Percentiles rank a stretch among this genome's conserved stretches.
These are phyloP conservation scores for Gymnobelideus leadbeateri DNA, from an alignment of 2,113 vertebrate species.

Conservation along the genomic window DNA sequence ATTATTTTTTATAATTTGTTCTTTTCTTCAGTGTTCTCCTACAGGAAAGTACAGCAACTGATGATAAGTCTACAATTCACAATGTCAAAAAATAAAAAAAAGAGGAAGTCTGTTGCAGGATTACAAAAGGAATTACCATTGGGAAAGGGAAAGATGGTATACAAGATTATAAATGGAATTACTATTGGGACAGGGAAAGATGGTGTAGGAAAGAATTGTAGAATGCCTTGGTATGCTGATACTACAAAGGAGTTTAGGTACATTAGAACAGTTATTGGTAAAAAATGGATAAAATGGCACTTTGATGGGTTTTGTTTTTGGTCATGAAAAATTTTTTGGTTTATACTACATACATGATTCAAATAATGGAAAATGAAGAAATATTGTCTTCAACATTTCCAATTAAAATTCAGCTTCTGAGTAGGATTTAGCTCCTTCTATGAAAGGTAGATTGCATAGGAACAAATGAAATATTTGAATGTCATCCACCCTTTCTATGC, in stretches of 20 bases:
- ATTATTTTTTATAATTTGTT: slow-evolving; percentile 47
- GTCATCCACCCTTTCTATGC: not conserved
- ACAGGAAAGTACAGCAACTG: slow-evolving; percentile 25
- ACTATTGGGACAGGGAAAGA: not conserved
- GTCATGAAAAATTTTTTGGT: not conserved
- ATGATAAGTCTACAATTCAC: slow-evolving; percentile 29
- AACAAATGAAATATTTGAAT: not conserved
- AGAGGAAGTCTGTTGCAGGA: slow-evolving; percentile 25
- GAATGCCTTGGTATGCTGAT: not conserved
- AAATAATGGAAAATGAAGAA: slow-evolving; percentile 43
- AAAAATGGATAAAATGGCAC: not conserved
- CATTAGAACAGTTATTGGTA: slow-evolving; percentile 37
- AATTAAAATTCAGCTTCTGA: slow-evolving; percentile 33
- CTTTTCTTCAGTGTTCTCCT: slow-evolving; percentile 25
- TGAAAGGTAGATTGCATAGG: not conserved
- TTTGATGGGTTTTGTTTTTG: not conserved
- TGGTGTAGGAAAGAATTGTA: not conserved
- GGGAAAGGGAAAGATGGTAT: not conserved
- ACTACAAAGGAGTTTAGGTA: slow-evolving; percentile 36
- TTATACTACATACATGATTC: not conserved
- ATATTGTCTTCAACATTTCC: slow-evolving; percentile 20
- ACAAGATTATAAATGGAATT: slow-evolving; percentile 31
- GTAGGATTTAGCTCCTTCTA: slow-evolving; percentile 7
- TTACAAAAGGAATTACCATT: slow-evolving; percentile 32
- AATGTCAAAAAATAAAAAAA: not conserved